Base-by-base conservation (phyloP, 2,888 invertebrate species). In the Lissonota sp. region DNA sequence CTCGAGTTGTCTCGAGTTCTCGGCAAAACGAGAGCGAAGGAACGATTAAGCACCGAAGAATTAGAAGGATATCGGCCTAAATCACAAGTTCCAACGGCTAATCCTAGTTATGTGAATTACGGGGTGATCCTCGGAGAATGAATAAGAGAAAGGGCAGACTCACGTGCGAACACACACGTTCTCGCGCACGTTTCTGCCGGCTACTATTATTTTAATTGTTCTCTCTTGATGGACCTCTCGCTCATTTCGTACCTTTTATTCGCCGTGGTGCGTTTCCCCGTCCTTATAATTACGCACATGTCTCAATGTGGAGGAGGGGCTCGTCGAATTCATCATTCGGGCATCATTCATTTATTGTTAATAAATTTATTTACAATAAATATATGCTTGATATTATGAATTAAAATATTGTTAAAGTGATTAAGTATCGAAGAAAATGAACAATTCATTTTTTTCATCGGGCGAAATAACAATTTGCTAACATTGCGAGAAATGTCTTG, bases 21-120 rank as follows among this genome's bases (percentile, higher is more conserved):
- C 16, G 51, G 51, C 51, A 60, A 62, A 63, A 53, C 26, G 79
- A 62, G 64, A 49, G 49, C 6, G 26, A 44, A 26, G 12, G 63
- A 60, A 66, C 78, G 66, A 80, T 77, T 71, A 26, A 81, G 69
- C 10, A 57, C 57, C 12, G 74, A 66, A 79, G 66, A 63, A 81
- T 83, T 79, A 81, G 79, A 80, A 69, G 53, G 66, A 76, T 80
- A 87, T 85, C 85, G 85, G 81, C 79, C 84, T 85, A 87, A 88
- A 89, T 88, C 85, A 87, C 83, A 83, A 74, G 66, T 74, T 70
- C 63, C 79, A 83, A 81, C 83, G 85, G 76, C 80, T 74, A 82
- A 77, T 80, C 73, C 83, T 79, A 70, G 83, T 84, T 84, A 57
- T 73, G 86, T 78, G 79, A 80, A 84, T 87, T 85, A 80, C 83